Percentiles rank a stretch among this genome's conserved stretches.
Conservation (phyloP, 2,113 vertebrate genomes). For the Cyprinodon brontotheroides region DNA sequence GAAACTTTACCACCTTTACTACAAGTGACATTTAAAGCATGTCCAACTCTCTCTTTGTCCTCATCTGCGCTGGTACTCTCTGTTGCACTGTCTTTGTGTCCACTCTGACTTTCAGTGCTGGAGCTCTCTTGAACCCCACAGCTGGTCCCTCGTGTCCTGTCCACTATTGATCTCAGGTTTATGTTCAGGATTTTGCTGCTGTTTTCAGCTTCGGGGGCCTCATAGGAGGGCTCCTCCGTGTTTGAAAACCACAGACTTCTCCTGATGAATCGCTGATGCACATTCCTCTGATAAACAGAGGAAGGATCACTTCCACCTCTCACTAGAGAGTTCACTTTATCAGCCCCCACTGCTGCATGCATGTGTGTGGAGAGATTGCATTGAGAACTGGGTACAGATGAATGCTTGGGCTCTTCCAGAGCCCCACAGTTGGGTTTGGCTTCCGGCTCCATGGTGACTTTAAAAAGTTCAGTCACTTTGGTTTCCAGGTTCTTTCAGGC, state of each 20-base stretch:
- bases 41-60: conserved; percentile 73
- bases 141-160: conserved; percentile 70
- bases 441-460: conserved; percentile 71
- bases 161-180: conserved; percentile 74
- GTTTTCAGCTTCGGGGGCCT: conserved; percentile 79
- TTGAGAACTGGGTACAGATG: conserved; percentile 59
- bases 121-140: conserved; percentile 62
- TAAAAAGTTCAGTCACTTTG: conserved; percentile 56
- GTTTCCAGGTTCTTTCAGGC: conserved; percentile 70
- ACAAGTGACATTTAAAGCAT: conserved; percentile 53
- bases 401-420: conserved; percentile 48
- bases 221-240: conserved; percentile 84
- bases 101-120: conserved; percentile 64
- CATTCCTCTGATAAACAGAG: conserved; percentile 72
- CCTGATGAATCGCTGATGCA: conserved; percentile 88
- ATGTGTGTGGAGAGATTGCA: conserved; percentile 53
- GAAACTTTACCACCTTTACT: conserved; percentile 70
- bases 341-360: conserved; percentile 45
- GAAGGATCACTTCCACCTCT: conserved; percentile 73
- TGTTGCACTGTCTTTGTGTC: conserved; percentile 62
- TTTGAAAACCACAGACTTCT: conserved; percentile 91
- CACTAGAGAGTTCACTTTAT: conserved; percentile 63
- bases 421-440: conserved; percentile 28
- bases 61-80: conserved; percentile 69
- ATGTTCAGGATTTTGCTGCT: conserved; percentile 65